Evolutionary conservation across 2,888 invertebrate genomes (phyloP).

Genomic region (Eledone cirrhosa): DNA sequence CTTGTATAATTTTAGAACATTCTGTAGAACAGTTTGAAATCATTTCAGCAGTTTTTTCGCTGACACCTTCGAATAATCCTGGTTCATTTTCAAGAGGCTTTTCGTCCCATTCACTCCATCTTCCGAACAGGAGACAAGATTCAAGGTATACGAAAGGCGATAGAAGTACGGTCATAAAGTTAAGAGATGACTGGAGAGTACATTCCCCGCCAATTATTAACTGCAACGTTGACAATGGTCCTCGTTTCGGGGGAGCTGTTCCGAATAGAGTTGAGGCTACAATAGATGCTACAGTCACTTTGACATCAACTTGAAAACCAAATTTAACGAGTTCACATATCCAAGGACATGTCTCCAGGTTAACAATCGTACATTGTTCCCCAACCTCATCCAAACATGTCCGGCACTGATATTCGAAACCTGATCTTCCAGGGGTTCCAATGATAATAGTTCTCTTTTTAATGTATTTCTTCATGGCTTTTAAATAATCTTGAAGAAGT

Average conservation of each 20-base stretch:
- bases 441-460: slow-evolving; percentile 1
- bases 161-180: not conserved
- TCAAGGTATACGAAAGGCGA: not conserved
- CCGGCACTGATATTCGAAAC: slow-evolving; percentile 15
- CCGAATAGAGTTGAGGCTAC: slow-evolving; percentile 4
- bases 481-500: not conserved
- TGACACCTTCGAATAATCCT: not conserved
- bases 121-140: not conserved
- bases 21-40: not conserved
- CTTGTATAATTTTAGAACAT: not conserved
- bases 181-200: not conserved
- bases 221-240: slow-evolving; percentile 17
- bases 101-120: slow-evolving; percentile 22
- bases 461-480: not conserved
- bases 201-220: not conserved
- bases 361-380: slow-evolving; percentile 12
- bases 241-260: slow-evolving; percentile 6
- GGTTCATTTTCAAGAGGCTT: not conserved
- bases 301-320: slow-evolving; percentile 11
- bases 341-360: not conserved
- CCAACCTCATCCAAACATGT: not conserved
- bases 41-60: not conserved
- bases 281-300: not conserved
- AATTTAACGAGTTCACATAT: not conserved
- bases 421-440: not conserved